phyloP scores from a whole-genome alignment of 2,888 invertebrate genomes.

The Nycteola revayana region DNA sequence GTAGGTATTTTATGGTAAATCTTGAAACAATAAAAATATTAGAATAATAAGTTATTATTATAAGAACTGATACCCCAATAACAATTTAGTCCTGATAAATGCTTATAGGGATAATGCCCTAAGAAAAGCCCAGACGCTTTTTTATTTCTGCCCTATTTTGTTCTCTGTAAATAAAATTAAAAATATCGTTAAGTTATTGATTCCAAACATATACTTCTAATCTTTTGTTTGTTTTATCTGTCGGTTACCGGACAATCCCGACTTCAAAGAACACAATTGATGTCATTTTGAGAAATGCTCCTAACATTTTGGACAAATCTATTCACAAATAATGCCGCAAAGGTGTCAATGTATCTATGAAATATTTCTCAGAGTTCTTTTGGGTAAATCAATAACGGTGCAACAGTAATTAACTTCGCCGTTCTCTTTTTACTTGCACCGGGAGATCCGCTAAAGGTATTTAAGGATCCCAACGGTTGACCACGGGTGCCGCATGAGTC shows the following conservation, averaged over 20 bases:
- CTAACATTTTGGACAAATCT: constrained; percentile 34
- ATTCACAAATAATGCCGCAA: constrained; percentile 38
- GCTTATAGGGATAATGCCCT: no score
- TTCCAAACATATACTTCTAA: no score
- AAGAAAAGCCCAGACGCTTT: no score
- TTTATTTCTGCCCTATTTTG: no score
- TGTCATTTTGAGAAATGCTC: constrained; percentile 31
- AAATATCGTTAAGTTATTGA: no score
- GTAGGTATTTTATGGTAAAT: no score
- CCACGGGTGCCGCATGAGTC: constrained; percentile 58
- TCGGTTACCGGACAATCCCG: constrained; percentile 12
- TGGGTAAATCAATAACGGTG: constrained; percentile 31
- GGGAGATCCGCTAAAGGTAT: constrained; percentile 46
- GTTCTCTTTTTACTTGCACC: constrained; percentile 29
- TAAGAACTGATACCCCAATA: no score
- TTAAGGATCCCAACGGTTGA: constrained; percentile 43
- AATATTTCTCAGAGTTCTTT: constrained; percentile 25
- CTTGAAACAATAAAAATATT: no score
- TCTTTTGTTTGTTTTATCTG: constrained; percentile 33
- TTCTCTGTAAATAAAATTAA: no score
- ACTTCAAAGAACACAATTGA: constrained; percentile 28
- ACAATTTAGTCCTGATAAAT: no score
- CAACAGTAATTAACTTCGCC: constrained; percentile 42
- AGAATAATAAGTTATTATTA: no score
- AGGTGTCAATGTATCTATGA: constrained; percentile 13